Percentiles rank a stretch among this genome's conserved stretches.
Evolutionary conservation across 2,888 invertebrate genomes (phyloP).

Genomic region (Drosophila birchii): DNA sequence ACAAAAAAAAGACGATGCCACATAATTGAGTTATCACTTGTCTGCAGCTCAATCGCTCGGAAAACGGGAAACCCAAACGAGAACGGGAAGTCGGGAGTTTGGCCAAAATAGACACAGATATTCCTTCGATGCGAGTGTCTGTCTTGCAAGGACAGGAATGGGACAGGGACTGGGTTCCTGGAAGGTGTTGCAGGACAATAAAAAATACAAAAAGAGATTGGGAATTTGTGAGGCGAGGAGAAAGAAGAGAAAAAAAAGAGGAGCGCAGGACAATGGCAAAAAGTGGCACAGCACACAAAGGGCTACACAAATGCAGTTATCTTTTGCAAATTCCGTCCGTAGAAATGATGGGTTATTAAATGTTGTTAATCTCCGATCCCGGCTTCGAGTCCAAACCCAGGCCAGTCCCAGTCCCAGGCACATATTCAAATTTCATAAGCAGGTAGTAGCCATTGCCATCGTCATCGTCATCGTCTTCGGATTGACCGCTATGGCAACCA

Average conservation of each 20-base stretch:
- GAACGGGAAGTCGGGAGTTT: background rate
- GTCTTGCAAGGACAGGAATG: conserved; percentile 3
- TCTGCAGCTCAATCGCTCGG: conserved; percentile 10
- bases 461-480: background rate
- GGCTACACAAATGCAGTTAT: conserved; percentile 71
- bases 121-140: background rate
- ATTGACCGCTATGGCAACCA: conserved; percentile 25
- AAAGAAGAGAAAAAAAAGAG: conserved; percentile 66
- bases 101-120: background rate
- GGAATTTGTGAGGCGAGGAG: conserved; percentile 36
- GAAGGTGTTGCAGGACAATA: conserved; percentile 57
- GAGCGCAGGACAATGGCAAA: conserved; percentile 66
- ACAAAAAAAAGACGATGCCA: background rate
- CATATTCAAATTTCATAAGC: conserved; percentile 75
- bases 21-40: conserved; percentile 26
- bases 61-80: background rate
- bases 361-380: conserved; percentile 71
- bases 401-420: background rate
- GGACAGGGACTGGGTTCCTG: conserved; percentile 43
- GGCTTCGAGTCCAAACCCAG: background rate
- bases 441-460: conserved; percentile 49
- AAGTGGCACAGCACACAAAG: conserved; percentile 61
- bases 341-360: conserved; percentile 78
- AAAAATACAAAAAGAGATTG: conserved; percentile 56
- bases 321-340: conserved; percentile 60